Evolutionary conservation across 92 coral and sea anemone species (phyloP), one percentile per base, ranked within the genome.

Genomic region (Palythoa caribaeorum): DNA sequence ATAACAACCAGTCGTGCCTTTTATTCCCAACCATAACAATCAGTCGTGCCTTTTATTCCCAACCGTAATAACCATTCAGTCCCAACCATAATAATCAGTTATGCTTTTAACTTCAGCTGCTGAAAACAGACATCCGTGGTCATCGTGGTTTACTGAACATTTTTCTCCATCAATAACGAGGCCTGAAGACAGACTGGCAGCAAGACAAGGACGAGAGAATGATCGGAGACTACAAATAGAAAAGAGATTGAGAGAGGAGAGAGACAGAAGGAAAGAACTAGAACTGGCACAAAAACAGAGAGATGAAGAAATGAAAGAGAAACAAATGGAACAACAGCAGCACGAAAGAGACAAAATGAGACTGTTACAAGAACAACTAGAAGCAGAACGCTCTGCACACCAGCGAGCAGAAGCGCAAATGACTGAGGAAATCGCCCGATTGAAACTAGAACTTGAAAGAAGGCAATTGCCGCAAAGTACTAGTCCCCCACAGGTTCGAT

Each of bases 131-230:
- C 55, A 85, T 69, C 96, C 96, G 2, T 93, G 98, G 98, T 89
- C 96, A 0, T 77, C 91, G 93, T 91, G 96, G 96, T 93, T 95
- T 79, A 87, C 65, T 11, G 91, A 87, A 7, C 69, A 87, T 69
- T 36, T 9, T 28, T 93, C 98, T 87, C 93, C 90, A 20, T 60
- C 80, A 38, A 87, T 94, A 55, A 87, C 88, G 86, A 83, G 93
- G 48, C 94, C 94, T 19, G 94, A 91, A 48, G 96, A 95, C 79
- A 88, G 94, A 69, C 90, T 90, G 38, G 93, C 86, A 77, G 93
- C 98, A 69, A 90, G 98, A 35, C 94, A 95, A 55, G 93, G 89
- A 20, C 88, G 96, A 89, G 98, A 95, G 62, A 86, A 84, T 83
- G 91, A 91, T 70, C 83, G 92, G 11, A 74, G 90, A 53, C 78